phyloP scores from a whole-genome alignment of 1,140 invertebrate genomes.

The Ptiloglossa arizonensis region DNA sequence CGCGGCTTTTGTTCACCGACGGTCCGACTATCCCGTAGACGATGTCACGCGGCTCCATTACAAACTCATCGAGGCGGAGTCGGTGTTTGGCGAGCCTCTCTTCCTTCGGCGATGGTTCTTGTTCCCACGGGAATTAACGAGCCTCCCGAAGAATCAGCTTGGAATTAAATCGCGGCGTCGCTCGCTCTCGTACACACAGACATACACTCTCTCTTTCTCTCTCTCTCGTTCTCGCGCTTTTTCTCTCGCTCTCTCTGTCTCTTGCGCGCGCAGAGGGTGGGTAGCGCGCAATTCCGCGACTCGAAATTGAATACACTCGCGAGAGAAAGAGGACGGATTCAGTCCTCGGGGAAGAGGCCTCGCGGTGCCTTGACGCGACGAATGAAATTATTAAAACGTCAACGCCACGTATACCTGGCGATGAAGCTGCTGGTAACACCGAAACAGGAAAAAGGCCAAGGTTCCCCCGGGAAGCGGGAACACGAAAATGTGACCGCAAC shows the following conservation, averaged over 20 bases:
- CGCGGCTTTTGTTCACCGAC: conserved; percentile 10
- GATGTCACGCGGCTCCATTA: conserved; percentile 31
- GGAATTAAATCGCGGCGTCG: conserved; percentile 54
- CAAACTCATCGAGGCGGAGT: conserved; percentile 9
- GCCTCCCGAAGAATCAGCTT: conserved; percentile 58
- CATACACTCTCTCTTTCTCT: too few species aligned
- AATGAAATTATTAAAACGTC: conserved; percentile 71
- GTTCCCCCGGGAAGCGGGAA: background rate
- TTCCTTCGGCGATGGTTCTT: conserved; percentile 22
- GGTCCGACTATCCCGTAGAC: background rate
- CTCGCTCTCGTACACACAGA: too few species aligned
- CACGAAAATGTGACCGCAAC: background rate
- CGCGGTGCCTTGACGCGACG: conserved; percentile 48
- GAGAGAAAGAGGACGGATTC: conserved; percentile 42
- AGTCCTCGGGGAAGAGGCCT: conserved; percentile 42
- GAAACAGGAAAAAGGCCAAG: background rate
- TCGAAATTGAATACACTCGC: conserved; percentile 59
- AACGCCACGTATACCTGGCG: conserved; percentile 62
- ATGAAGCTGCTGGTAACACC: conserved; percentile 41
- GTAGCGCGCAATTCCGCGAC: conserved; percentile 46
- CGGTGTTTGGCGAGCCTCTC: conserved; percentile 30
- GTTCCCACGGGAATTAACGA: conserved; percentile 61
- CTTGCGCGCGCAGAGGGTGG: too few species aligned
- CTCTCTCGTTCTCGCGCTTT: too few species aligned
- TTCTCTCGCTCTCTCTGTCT: too few species aligned